phyloP scores from a whole-genome alignment of 2,797 vertebrate genomes.

The Spondyliosoma cantharus region DNA sequence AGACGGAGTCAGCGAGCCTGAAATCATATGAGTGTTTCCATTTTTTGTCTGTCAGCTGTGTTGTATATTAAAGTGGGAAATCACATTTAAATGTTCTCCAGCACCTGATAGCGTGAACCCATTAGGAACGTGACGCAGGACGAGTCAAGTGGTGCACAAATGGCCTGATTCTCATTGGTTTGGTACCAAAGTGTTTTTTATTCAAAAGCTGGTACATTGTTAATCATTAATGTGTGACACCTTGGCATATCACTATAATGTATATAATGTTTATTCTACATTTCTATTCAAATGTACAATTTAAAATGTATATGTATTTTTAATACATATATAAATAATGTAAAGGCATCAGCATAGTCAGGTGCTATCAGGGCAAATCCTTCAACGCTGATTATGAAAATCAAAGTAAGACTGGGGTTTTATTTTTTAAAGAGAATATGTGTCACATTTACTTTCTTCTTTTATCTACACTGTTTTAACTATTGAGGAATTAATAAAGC shows the following conservation, averaged over 20 bases:
- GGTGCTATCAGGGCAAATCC: no score
- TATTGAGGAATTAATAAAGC: background rate
- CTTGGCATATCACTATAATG: no score
- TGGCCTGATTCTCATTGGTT: background rate
- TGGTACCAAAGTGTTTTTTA: background rate
- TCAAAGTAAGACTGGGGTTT: background rate
- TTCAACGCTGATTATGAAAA: background rate
- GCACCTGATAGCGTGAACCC: background rate
- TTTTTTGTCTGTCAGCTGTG: constrained; percentile 47
- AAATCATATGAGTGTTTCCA: constrained; percentile 59
- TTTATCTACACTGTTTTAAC: background rate
- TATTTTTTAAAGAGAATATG: background rate
- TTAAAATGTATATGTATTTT: background rate
- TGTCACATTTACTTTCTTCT: background rate
- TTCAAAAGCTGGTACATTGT: background rate
- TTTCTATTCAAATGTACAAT: background rate
- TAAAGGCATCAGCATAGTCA: background rate
- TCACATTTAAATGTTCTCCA: constrained; percentile 35
- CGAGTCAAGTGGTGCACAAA: background rate
- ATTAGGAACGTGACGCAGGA: constrained; percentile 10
- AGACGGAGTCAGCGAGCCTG: constrained; percentile 53
- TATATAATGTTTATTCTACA: background rate
- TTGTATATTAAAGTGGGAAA: constrained; percentile 28
- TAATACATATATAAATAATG: background rate
- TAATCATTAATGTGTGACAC: background rate